Conservation (phyloP, 2,113 vertebrate species). For the Macheiramphus alcinus region DNA sequence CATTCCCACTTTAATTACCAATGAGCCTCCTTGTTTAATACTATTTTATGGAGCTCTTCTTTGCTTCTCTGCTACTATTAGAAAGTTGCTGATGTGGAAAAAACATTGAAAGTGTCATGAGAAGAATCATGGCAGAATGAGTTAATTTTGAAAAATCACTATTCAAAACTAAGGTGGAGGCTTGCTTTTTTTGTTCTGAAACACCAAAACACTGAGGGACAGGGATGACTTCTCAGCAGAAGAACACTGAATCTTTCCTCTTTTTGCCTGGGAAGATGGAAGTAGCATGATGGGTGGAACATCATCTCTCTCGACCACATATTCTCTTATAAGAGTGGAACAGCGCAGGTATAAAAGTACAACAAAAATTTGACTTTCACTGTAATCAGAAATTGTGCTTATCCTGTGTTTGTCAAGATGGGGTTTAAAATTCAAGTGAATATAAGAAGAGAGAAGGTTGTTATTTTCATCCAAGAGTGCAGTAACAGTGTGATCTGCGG, state of each 20-base stretch:
- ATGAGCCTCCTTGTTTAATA: slow-evolving; percentile 18
- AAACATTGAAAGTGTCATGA: background rate
- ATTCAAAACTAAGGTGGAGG: background rate
- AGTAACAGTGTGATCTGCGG: background rate
- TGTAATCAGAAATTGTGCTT: background rate
- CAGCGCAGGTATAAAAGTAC: background rate
- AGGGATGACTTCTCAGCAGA: background rate
- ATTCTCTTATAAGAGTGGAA: background rate
- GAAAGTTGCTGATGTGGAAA: slow-evolving; percentile 19
- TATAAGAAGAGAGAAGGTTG: background rate
- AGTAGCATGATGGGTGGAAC: background rate
- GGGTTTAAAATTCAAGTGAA: background rate
- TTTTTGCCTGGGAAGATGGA: background rate
- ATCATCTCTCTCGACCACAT: background rate
- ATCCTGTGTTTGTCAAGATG: background rate
- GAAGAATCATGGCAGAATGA: background rate
- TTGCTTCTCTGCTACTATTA: background rate
- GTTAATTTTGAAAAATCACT: background rate
- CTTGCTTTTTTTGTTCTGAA: background rate
- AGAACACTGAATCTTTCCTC: background rate
- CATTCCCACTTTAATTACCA: slow-evolving; percentile 42
- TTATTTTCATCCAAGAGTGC: background rate
- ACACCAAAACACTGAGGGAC: background rate
- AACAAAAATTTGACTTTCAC: background rate
- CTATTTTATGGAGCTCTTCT: slow-evolving; percentile 28